A percentile compares a stretch with the other conserved stretches of the same genome.
Conservation (phyloP, 2,888 invertebrate species). For the Dilophus febrilis region DNA sequence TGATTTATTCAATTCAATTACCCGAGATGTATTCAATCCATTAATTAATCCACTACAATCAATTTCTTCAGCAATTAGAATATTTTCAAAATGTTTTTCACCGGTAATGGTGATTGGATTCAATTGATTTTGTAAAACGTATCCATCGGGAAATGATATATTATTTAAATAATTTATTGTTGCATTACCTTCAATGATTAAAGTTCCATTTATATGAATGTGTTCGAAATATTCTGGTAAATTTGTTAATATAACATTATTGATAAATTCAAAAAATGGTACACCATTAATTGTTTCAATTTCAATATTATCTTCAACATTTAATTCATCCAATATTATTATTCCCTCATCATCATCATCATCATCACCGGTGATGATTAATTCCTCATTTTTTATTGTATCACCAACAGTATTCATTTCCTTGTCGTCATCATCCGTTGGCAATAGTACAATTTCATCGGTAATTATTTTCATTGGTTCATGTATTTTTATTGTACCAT, state of each 20-base stretch:
- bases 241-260: constrained; percentile 31
- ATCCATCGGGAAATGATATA: constrained; percentile 35
- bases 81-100: constrained; percentile 29
- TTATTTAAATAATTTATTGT: constrained; percentile 29
- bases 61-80: constrained; percentile 19
- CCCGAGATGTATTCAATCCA: constrained; percentile 28
- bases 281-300: constrained; percentile 31
- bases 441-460: constrained; percentile 3
- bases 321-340: constrained; percentile 17
- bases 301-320: constrained; percentile 1
- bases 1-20: constrained; percentile 30
- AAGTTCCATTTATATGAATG: constrained; percentile 30
- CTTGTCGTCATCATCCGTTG: background rate
- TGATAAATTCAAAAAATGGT: constrained; percentile 29
- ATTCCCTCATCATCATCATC: constrained; percentile 6
- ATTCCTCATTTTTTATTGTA: constrained; percentile 6
- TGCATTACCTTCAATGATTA: constrained; percentile 23
- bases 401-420: constrained; percentile 7
- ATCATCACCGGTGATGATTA: constrained; percentile 3
- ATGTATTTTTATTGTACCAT: constrained; percentile 18
- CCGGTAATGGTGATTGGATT: constrained; percentile 26
- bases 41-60: constrained; percentile 30
- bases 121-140: constrained; percentile 25
- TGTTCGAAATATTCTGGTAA: constrained; percentile 23
- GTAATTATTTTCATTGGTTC: constrained; percentile 14